phyloP scores from a whole-genome alignment of 2,113 vertebrate species.

The Caranx melampygus region DNA sequence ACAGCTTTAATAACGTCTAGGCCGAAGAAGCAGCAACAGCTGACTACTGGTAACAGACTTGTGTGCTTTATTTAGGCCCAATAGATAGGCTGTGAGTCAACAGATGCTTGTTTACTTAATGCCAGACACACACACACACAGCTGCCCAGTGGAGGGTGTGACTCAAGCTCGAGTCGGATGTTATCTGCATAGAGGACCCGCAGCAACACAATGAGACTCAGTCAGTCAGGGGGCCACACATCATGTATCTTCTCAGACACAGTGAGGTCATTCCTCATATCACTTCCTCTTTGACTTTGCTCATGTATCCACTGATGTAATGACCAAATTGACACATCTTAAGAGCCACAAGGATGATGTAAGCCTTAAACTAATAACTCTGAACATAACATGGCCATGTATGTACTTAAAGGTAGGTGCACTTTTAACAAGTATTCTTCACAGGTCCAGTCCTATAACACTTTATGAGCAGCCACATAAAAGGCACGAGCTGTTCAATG shows the following conservation, averaged over 20 bases:
- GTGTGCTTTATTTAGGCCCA: constrained; percentile 48
- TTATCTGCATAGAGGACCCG: constrained; percentile 47
- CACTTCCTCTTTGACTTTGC: background rate
- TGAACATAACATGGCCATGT: background rate
- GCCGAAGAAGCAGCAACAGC: constrained; percentile 29
- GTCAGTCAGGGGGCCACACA: background rate
- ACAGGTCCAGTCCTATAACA: constrained; percentile 25
- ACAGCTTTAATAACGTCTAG: background rate
- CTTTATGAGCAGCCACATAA: constrained; percentile 40
- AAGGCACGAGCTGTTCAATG: background rate
- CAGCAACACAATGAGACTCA: constrained; percentile 40
- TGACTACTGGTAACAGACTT: constrained; percentile 50
- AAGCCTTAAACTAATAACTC: background rate
- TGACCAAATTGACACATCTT: background rate
- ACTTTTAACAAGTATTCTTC: constrained; percentile 33
- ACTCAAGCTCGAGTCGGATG: constrained; percentile 58
- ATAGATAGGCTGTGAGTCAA: constrained; percentile 47
- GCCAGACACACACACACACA: constrained; percentile 59
- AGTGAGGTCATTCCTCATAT: constrained; percentile 40
- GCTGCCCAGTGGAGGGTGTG: constrained; percentile 52
- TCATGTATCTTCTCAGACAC: background rate
- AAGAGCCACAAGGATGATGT: background rate
- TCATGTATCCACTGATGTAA: constrained; percentile 15
- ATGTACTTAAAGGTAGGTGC: background rate
- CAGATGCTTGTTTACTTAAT: constrained; percentile 63